A percentile compares a stretch with the other conserved stretches of the same genome.
Evolutionary conservation across 2,113 vertebrate species (phyloP).

Genomic region (Petrocephalus zakoni): DNA sequence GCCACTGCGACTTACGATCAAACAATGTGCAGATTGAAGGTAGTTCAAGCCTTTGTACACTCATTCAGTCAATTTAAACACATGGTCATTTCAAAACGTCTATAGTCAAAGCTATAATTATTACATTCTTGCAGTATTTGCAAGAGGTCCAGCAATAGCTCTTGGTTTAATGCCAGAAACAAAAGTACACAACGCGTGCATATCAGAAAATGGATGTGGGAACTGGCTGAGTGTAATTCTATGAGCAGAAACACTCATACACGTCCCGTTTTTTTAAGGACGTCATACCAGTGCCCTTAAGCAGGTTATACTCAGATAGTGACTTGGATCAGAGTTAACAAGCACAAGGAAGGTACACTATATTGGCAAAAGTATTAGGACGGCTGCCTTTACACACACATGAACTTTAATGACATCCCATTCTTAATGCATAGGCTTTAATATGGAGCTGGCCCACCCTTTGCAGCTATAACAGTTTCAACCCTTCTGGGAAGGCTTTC

Average conservation of each 20-base stretch:
- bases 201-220: not conserved
- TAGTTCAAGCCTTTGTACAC: not conserved
- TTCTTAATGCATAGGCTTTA: no score
- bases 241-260: not conserved
- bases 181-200: not conserved
- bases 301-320: not conserved
- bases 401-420: no score
- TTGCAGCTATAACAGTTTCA: no score
- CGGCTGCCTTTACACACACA: no score
- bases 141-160: not conserved
- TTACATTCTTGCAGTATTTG: not conserved
- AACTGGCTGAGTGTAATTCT: not conserved
- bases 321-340: not conserved
- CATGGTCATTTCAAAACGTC: not conserved
- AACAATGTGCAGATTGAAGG: not conserved
- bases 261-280: not conserved
- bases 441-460: no score
- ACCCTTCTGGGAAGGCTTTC: no score
- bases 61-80: not conserved
- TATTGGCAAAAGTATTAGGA: no score
- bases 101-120: not conserved
- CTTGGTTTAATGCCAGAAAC: not conserved
- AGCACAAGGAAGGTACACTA: no score
- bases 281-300: not conserved
- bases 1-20: not conserved